Conservation (phyloP, 2,113 vertebrate genomes). For the Diglossa brunneiventris region DNA sequence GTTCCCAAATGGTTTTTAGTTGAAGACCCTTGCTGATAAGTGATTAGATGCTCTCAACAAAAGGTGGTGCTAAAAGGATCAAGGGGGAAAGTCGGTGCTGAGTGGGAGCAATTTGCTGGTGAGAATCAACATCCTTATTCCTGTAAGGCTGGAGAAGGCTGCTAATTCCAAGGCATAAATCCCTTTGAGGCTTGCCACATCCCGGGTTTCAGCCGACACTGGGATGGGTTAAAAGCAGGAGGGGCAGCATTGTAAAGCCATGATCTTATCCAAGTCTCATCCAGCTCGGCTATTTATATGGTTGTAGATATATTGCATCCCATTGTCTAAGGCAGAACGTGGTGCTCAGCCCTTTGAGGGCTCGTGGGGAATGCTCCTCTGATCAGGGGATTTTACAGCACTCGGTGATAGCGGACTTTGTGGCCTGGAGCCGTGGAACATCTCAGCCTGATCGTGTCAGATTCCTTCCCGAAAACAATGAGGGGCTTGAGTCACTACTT, state of each 20-base stretch:
- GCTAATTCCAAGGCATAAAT: conserved; percentile 38
- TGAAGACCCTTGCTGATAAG: conserved; percentile 36
- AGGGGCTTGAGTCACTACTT: neutral
- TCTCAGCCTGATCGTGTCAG: conserved; percentile 34
- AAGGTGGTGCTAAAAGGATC: conserved; percentile 44
- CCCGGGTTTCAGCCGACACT: conserved; percentile 7
- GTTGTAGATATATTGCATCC: conserved; percentile 41
- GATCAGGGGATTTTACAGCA: conserved; percentile 49
- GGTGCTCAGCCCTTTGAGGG: conserved; percentile 31
- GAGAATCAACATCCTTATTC: conserved; percentile 61
- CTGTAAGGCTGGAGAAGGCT: conserved; percentile 30
- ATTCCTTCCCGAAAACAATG: conserved; percentile 38
- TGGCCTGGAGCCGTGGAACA: neutral
- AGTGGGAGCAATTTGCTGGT: conserved; percentile 36
- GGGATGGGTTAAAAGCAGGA: conserved; percentile 56
- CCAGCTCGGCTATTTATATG: conserved; percentile 33
- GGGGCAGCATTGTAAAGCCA: conserved; percentile 57
- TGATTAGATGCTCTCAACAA: conserved; percentile 34
- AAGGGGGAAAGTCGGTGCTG: conserved; percentile 22
- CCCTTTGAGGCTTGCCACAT: conserved; percentile 58
- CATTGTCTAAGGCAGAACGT: conserved; percentile 16
- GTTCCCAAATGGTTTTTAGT: neutral
- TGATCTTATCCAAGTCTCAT: conserved; percentile 54
- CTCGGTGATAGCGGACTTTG: conserved; percentile 40
- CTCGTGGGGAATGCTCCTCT: neutral